phyloP scores from a whole-genome alignment of 2,888 invertebrate species.

The Neoaliturus tenellus region DNA sequence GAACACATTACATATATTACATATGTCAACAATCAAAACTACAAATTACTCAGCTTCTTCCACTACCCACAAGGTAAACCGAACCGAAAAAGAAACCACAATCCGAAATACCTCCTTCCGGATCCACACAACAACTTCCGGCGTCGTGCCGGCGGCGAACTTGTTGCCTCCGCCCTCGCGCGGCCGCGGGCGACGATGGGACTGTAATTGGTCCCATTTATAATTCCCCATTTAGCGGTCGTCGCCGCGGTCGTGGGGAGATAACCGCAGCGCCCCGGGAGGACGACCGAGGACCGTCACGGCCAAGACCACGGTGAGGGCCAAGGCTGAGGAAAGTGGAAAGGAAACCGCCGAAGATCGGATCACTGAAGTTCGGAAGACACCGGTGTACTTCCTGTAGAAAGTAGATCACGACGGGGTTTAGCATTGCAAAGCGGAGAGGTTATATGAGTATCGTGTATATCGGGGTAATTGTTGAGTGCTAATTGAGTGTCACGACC shows the following conservation, averaged over 20 bases:
- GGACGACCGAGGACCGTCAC: background rate
- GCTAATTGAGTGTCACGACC: slow-evolving; percentile 39
- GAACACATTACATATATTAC: too few relatives aligned
- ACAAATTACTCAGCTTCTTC: too few relatives aligned
- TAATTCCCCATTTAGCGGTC: background rate
- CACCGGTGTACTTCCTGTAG: slow-evolving; percentile 41
- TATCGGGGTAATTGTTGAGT: slow-evolving; percentile 18
- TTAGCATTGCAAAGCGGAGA: slow-evolving; percentile 42
- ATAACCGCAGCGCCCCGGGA: background rate
- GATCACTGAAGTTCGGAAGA: slow-evolving; percentile 39
- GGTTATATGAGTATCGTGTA: slow-evolving; percentile 21
- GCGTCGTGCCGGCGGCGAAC: background rate
- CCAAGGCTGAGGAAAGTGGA: slow-evolving; percentile 32
- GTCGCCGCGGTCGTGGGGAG: background rate
- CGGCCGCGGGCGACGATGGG: background rate
- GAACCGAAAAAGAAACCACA: too few relatives aligned
- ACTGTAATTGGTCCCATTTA: background rate
- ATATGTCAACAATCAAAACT: too few relatives aligned
- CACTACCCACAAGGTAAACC: too few relatives aligned
- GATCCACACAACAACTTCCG: background rate
- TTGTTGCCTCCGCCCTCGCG: background rate
- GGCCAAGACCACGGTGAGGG: slow-evolving; percentile 20
- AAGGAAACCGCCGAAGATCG: slow-evolving; percentile 10
- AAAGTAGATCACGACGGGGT: slow-evolving; percentile 50
- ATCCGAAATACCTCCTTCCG: background rate